These are phyloP conservation scores for Rotaria magnacalcarata DNA, from an alignment of 2,888 invertebrate species.

Conservation along the genomic window DNA sequence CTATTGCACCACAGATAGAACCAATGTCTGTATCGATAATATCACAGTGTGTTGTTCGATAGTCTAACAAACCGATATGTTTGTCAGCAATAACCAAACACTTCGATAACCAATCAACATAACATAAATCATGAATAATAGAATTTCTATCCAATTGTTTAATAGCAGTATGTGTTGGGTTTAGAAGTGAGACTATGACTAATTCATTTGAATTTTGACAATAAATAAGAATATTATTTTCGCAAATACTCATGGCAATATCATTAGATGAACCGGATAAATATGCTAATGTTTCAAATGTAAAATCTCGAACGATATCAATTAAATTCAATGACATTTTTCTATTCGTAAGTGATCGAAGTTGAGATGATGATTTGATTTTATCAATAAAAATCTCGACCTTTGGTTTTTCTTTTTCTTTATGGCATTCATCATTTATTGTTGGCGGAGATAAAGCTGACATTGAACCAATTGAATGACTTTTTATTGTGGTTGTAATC, in stretches of 20 bases:
- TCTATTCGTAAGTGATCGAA: not conserved
- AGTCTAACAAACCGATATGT: not conserved
- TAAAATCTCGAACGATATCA: slow-evolving; percentile 11
- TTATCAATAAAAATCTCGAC: not conserved
- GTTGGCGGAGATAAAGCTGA: not conserved
- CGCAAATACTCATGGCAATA: not conserved
- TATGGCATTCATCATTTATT: not conserved
- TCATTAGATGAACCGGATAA: not conserved
- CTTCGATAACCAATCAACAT: not conserved
- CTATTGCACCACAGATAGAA: not conserved
- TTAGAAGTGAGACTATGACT: not conserved
- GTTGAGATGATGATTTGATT: not conserved
- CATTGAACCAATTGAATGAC: too few relatives aligned
- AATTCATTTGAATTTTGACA: not conserved
- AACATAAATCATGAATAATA: not conserved
- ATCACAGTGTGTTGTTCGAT: not conserved
- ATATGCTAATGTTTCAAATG: not conserved
- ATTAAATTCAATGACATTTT: not conserved
- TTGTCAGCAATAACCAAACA: not conserved
- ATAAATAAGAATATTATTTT: not conserved
- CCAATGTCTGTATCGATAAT: not conserved
- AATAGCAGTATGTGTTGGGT: not conserved
- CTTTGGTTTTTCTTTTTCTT: not conserved
- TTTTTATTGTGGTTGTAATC: not conserved
- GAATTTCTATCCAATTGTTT: not conserved